phyloP scores from a whole-genome alignment of 1,140 invertebrate species.

The Magallana gigas region DNA sequence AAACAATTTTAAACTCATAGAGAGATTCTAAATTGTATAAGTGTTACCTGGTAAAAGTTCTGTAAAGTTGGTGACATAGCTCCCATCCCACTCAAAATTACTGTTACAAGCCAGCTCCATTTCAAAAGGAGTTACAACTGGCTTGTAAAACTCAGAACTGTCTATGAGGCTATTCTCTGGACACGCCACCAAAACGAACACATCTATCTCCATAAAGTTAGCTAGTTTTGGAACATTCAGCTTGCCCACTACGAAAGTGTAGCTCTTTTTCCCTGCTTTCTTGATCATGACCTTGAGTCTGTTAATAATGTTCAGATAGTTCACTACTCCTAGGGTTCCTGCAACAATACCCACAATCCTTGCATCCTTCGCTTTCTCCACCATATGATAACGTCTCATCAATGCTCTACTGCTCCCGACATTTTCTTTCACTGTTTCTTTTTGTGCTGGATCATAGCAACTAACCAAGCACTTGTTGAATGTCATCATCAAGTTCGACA shows the following conservation, averaged over 20 bases:
- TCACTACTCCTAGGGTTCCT: constrained; percentile 90
- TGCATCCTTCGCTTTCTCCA: constrained; percentile 94
- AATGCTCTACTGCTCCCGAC: constrained; percentile 80
- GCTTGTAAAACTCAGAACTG: constrained; percentile 91
- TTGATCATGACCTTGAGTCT: constrained; percentile 87
- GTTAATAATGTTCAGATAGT: constrained; percentile 89
- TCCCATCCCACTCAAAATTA: constrained; percentile 82
- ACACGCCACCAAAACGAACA: constrained; percentile 94
- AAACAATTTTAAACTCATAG: no score
- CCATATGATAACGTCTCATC: constrained; percentile 88
- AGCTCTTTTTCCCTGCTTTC: constrained; percentile 89
- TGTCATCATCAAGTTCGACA: constrained; percentile 81
- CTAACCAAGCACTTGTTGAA: constrained; percentile 78
- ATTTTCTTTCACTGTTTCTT: constrained; percentile 67
- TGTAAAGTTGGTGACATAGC: constrained; percentile 89
- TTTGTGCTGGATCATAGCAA: constrained; percentile 76
- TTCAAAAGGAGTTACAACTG: constrained; percentile 95
- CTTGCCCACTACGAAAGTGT: constrained; percentile 95
- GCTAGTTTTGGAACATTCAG: constrained; percentile 95
- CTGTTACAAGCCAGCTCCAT: constrained; percentile 91
- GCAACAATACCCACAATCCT: constrained; percentile 91
- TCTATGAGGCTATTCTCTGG: constrained; percentile 91
- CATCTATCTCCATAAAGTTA: constrained; percentile 95
- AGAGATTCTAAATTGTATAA: no score
- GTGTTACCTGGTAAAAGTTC: constrained; percentile 84